Evolutionary conservation across 37 sponge, comb jelly and placozoan genomes (phyloP).

Genomic region (Hexactinellida sp.): DNA sequence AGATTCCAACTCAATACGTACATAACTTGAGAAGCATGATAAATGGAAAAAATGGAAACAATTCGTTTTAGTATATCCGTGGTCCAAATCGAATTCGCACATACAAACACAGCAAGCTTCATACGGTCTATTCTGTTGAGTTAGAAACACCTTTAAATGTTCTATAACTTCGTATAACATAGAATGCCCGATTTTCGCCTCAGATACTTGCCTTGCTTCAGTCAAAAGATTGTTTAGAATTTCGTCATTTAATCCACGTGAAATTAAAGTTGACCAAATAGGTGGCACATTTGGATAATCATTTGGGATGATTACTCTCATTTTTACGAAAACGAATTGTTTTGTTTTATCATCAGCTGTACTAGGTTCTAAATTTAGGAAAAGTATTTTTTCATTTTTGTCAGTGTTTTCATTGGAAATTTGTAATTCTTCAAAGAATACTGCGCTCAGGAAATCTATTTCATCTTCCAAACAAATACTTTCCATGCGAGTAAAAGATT

Average conservation of each 20-base stretch:
- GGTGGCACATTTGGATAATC: neutral
- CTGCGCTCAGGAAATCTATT: neutral
- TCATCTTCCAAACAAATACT: slow-evolving; percentile 8
- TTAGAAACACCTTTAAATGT: neutral
- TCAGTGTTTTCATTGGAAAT: neutral
- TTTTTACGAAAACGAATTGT: neutral
- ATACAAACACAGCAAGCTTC: neutral
- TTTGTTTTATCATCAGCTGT: slow-evolving; percentile 15
- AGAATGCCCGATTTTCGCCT: neutral
- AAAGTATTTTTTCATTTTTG: neutral
- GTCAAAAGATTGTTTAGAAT: neutral
- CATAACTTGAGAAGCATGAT: neutral
- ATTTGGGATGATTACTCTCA: neutral
- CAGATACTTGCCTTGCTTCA: neutral
- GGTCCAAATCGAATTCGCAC: neutral
- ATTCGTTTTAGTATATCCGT: neutral
- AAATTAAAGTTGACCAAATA: neutral
- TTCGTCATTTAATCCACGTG: neutral
- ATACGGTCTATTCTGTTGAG: neutral
- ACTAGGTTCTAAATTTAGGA: slow-evolving; percentile 3
- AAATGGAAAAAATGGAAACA: neutral
- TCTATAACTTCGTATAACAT: neutral
- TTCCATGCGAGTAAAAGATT: neutral
- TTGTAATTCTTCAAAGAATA: slow-evolving; percentile 3
- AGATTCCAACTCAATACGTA: neutral